Conservation (phyloP, 1,140 invertebrate genomes). For the Lepidurus arcticus region DNA sequence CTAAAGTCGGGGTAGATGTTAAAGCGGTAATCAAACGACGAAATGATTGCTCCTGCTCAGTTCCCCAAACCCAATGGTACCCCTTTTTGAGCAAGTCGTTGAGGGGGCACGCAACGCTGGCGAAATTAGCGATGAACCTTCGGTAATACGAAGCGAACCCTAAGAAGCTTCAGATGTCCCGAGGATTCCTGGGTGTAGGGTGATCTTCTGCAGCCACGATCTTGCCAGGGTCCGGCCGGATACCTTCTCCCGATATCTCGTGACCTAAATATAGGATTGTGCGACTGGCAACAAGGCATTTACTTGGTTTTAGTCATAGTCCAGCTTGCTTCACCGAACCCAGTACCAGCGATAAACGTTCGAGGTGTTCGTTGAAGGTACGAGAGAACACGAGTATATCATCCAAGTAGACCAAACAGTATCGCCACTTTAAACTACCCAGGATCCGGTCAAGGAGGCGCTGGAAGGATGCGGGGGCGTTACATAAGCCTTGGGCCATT, state of each 20-base stretch:
- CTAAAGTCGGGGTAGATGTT: no score
- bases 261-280: not conserved
- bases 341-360: not conserved
- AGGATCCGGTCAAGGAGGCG: no score
- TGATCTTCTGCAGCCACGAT: constrained; percentile 43
- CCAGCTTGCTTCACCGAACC: no score
- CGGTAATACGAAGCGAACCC: constrained; percentile 20
- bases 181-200: constrained; percentile 35
- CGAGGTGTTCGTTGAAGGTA: constrained; percentile 23
- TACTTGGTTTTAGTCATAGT: not conserved
- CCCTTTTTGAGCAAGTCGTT: constrained; percentile 6
- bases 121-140: constrained; percentile 22
- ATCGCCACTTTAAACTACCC: no score
- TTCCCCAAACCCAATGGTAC: not conserved
- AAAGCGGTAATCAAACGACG: not conserved
- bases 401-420: constrained; percentile 41
- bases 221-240: not conserved
- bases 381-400: not conserved
- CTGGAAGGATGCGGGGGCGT: no score
- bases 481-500: no score
- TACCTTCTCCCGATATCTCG: not conserved
- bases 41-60: not conserved
- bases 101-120: constrained; percentile 3
- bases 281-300: not conserved
- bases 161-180: no score